Evolutionary conservation across 2,888 invertebrate species (phyloP), one percentile per base, ranked within the genome.

Genomic region (Tetragnatha montana): DNA sequence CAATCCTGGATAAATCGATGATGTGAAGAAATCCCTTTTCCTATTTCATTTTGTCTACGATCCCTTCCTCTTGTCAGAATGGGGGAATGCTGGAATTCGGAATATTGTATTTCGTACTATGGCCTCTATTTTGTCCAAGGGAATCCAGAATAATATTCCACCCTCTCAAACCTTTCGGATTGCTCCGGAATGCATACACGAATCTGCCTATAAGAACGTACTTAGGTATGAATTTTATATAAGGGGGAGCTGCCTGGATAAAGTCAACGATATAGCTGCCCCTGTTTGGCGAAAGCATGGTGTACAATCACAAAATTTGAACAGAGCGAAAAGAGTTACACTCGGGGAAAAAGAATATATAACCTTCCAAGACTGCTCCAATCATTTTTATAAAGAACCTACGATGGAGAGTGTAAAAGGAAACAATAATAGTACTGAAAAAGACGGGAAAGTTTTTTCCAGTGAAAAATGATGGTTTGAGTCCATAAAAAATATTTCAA

Each of bases 381-480:
- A 88, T 88, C 88, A 88, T 80, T 84, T 88, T 88, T 88, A 88
- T 80, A 88, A 83, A 73, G 75, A 84, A 88, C 35, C 70, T 35
- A 2, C 35, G 35, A 50, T 70, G 75, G 74, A 51, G 81, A 80
- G 60, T 14, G 51, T n/a, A 76, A 60, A 87, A 82, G 76, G 51
- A 60, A 60, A 60, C 60, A 60, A 60, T 17, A 60, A 60, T 60
- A 60, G 17, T 17, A 60, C 12, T 60, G 10, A 60, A 60, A 60
- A 60, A 60, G 17, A 17, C 12, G 51, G 60, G 19, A 35, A 71
- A 80, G 79, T 82, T 82, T 82, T 82, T 82, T 88, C 60, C 81
- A 47, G 87, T 88, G 87, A 89, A 89, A 89, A 81, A 89, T 84
- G 89, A 85, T 81, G 80, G 85, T 89, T 89, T 81, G 85, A 85